Conservation (phyloP, 1,140 invertebrate species). For the Magallana angulata region DNA sequence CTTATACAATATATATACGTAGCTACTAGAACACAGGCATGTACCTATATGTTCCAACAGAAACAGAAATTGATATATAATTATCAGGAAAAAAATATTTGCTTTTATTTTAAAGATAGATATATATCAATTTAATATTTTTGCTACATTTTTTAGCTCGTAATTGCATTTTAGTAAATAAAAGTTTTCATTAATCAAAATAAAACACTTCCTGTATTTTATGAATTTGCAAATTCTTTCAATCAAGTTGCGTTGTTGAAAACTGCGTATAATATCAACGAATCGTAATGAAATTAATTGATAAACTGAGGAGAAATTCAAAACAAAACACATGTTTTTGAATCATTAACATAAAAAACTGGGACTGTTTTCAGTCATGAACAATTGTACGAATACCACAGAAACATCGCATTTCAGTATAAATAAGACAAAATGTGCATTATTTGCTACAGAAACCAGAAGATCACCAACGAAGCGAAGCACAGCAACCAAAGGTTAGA, state of each 20-base stretch:
- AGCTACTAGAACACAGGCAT: too few species aligned
- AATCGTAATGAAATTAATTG: not conserved
- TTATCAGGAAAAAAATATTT: too few species aligned
- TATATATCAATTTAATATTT: too few species aligned
- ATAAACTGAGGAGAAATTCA: not conserved
- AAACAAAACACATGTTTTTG: constrained; percentile 5
- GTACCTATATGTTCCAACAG: too few species aligned
- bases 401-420: not conserved
- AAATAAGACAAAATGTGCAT: not conserved
- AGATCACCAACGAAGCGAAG: not conserved
- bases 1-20: too few species aligned
- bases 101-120: too few species aligned
- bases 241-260: not conserved
- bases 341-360: not conserved
- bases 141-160: too few species aligned
- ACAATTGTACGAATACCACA: not conserved
- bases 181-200: too few species aligned
- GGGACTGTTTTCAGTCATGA: not conserved
- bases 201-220: too few species aligned
- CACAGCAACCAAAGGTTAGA: not conserved
- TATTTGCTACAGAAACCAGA: not conserved
- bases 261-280: not conserved
- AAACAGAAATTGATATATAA: too few species aligned
- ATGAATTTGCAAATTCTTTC: too few species aligned
- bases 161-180: too few species aligned